Conservation (phyloP, 2,888 invertebrate genomes). For the Apotomis turbidana region DNA sequence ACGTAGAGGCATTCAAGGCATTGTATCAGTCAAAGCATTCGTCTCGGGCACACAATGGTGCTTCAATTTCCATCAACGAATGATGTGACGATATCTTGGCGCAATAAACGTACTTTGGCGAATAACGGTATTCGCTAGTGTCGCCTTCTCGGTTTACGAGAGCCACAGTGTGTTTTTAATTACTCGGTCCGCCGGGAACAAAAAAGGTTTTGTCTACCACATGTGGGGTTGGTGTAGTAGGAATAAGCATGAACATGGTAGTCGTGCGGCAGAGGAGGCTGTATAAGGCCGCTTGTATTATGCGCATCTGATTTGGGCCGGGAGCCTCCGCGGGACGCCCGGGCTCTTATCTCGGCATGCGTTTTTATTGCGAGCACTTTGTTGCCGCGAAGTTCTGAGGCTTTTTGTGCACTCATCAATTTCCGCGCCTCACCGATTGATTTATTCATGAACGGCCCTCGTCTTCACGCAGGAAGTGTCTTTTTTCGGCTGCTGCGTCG, state of each 20-base stretch:
- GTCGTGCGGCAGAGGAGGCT: slow-evolving; percentile 37
- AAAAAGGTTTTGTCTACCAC: slow-evolving; percentile 19
- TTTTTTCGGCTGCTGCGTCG: slow-evolving; percentile 72
- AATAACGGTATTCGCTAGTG: slow-evolving; percentile 40
- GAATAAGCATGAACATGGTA: slow-evolving; percentile 1
- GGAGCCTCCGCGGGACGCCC: slow-evolving; percentile 63
- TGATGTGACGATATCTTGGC: slow-evolving; percentile 46
- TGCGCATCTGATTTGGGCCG: slow-evolving; percentile 80
- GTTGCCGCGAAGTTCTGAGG: slow-evolving; percentile 74
- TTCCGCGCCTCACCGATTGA: slow-evolving; percentile 81
- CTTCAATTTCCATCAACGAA: slow-evolving; percentile 62
- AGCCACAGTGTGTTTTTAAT: slow-evolving; percentile 24
- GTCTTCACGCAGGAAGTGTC: slow-evolving; percentile 79
- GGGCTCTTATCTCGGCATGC: slow-evolving; percentile 64
- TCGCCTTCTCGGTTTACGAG: slow-evolving; percentile 14
- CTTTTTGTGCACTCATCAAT: slow-evolving; percentile 81
- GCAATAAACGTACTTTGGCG: slow-evolving; percentile 43
- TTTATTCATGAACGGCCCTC: slow-evolving; percentile 81
- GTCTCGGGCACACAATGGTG: slow-evolving; percentile 57
- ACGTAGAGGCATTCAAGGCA: slow-evolving; percentile 47
- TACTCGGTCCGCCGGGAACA: neutral
- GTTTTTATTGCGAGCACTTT: slow-evolving; percentile 80
- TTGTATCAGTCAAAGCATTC: slow-evolving; percentile 53
- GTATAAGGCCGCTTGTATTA: slow-evolving; percentile 62
- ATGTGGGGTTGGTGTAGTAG: slow-evolving; percentile 13